A percentile compares a stretch with the other conserved stretches of the same genome.
Conservation (phyloP, 2,797 vertebrate species). For the Microctenopoma stevenorrisi region DNA sequence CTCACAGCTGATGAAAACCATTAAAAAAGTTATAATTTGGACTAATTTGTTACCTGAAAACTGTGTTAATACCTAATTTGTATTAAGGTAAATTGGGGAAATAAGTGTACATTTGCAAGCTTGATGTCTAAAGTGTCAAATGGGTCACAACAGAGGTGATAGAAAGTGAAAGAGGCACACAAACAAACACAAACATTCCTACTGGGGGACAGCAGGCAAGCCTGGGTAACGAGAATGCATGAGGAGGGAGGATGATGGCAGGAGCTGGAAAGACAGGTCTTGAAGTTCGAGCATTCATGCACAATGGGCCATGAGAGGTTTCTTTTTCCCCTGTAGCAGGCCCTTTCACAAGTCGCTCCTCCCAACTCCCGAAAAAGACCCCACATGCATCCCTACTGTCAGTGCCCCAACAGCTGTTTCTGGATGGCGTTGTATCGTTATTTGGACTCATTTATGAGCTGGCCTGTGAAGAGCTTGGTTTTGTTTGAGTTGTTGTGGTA, state of each 20-base stretch:
- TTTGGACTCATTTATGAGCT: slow-evolving; percentile 76
- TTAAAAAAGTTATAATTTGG: no score
- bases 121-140: slow-evolving; percentile 33
- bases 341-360: slow-evolving; percentile 77
- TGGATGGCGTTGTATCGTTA: slow-evolving; percentile 76
- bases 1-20: neutral
- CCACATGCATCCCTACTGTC: slow-evolving; percentile 69
- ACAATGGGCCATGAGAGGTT: slow-evolving; percentile 80
- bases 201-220: slow-evolving; percentile 48
- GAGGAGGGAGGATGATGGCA: slow-evolving; percentile 60
- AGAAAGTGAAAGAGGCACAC: slow-evolving; percentile 38
- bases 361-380: slow-evolving; percentile 73
- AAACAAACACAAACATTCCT: slow-evolving; percentile 73
- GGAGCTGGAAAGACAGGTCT: slow-evolving; percentile 62
- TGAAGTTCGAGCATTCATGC: slow-evolving; percentile 65
- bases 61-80: neutral
- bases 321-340: slow-evolving; percentile 79
- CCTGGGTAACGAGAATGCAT: slow-evolving; percentile 42
- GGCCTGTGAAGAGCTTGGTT: slow-evolving; percentile 52
- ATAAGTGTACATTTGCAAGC: slow-evolving; percentile 5
- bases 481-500: slow-evolving; percentile 67
- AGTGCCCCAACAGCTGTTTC: slow-evolving; percentile 79
- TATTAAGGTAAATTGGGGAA: neutral
- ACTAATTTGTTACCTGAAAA: no score
- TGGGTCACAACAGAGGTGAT: slow-evolving; percentile 42